Base-by-base conservation (phyloP, 2,113 vertebrate species). In the Trematocara variabile region DNA sequence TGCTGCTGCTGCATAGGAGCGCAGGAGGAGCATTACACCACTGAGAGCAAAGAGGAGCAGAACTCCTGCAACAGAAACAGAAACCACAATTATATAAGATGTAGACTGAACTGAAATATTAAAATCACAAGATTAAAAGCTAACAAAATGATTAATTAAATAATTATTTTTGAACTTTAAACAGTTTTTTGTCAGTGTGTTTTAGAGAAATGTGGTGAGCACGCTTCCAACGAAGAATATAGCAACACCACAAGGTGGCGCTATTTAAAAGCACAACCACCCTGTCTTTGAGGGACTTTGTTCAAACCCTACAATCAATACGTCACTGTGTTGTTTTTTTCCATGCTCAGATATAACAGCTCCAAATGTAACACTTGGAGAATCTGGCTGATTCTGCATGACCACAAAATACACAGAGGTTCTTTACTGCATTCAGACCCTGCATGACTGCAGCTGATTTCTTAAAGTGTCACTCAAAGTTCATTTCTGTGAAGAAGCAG, bases 11-110 rank as follows among this genome's bases (percentile, higher is more conserved):
- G 96, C 79, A 1, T 92, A 94, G 13, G 92, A 96, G 5, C 94
- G 92, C 87, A 97, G 86, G 8, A 96, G 54, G 39, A 93, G 58
- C 60, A 97, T 93, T 7, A 91, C 2, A 44, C 87, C 80, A 6
- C 83, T 33, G 2, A 96, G 97, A 7, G 87, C 28, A 5, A 58
- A 78, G 12, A 97, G 79, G 37, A 95, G 81, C 77, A 87, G 39
- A 52, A 94, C 0, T 13, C 96, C 96, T 97, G 82, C 5, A 78
- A 82, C 3, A 85, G 6, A 54, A 58, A 83, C 25, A 73, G 1
- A 18, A 18, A 70, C 83, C 6, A 56, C 10, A 4, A 22, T 44
- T 18, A 28, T 6, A 14, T 44, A 50, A 70, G 33, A 20, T 39
- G 60, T 37, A 63, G 60, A 39, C 33, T 12, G 10, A n/a, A 63